Conservation (phyloP, 2,113 vertebrate genomes). For the Eurypyga helias region DNA sequence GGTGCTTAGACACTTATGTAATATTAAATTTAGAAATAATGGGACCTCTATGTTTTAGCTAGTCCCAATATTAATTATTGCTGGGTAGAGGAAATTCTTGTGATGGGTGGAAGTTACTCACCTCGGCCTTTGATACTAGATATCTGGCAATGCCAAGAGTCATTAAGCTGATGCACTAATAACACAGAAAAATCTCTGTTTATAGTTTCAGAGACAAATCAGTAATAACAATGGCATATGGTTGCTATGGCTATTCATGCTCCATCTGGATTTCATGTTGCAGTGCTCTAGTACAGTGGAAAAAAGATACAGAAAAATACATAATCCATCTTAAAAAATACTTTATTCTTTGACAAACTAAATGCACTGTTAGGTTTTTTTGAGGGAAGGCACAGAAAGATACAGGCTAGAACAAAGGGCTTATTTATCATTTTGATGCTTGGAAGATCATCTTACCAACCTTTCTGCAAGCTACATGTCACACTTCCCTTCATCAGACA, state of each 20-base stretch:
- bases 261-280: not conserved
- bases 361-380: not conserved
- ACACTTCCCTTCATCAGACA: not conserved
- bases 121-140: not conserved
- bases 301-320: not conserved
- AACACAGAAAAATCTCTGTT: not conserved
- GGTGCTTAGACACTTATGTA: not conserved
- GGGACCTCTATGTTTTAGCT: not conserved
- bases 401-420: not conserved
- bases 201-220: not conserved
- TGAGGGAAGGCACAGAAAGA: not conserved
- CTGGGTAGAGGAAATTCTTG: not conserved
- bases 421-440: not conserved
- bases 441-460: not conserved
- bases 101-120: not conserved
- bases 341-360: conserved; percentile 12
- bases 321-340: not conserved
- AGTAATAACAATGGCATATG: not conserved
- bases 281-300: not conserved
- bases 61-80: not conserved
- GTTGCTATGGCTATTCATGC: not conserved
- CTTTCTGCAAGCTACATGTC: not conserved
- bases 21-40: not conserved
- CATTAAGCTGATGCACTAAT: not conserved
- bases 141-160: not conserved